Conservation (phyloP, 2,888 invertebrate species). For the Bembecia ichneumoniformis region DNA sequence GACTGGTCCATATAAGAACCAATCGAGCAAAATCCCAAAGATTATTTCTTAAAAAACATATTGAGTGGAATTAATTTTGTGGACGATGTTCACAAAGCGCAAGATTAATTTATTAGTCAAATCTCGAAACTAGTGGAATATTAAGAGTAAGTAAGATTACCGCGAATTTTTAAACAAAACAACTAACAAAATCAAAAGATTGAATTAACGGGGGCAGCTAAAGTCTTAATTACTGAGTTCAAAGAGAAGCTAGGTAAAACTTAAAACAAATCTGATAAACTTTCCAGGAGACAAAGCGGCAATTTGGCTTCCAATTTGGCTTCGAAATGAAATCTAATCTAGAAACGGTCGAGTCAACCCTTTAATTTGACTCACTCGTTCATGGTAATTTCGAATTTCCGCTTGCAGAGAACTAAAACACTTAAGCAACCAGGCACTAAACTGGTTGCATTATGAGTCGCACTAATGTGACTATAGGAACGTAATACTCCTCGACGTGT, state of each 20-base stretch:
- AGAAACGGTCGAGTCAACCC: constrained; percentile 13
- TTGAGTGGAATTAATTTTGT: too few species aligned
- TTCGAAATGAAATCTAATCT: constrained; percentile 18
- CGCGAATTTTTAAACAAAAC: too few species aligned
- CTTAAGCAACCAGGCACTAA: constrained; percentile 13
- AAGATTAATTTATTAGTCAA: too few species aligned
- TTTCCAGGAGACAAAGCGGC: constrained; percentile 27
- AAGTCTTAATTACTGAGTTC: neutral
- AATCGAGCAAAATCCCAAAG: constrained; percentile 34
- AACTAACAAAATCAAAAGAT: too few species aligned
- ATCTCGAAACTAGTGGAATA: too few species aligned
- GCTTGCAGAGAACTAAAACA: constrained; percentile 8
- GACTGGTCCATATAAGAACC: constrained; percentile 47
- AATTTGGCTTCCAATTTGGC: constrained; percentile 23
- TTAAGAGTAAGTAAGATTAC: too few species aligned
- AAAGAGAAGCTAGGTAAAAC: neutral
- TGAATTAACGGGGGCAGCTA: too few species aligned
- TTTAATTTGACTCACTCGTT: constrained; percentile 21
- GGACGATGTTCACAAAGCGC: too few species aligned
- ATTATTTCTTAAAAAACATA: constrained; percentile 5
- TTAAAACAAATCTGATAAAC: constrained; percentile 2
- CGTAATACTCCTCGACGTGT: constrained; percentile 48
- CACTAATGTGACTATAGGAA: constrained; percentile 24
- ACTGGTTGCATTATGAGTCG: constrained; percentile 30
- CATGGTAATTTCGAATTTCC: constrained; percentile 17